Base-by-base conservation (phyloP, 92 coral and sea anemone genomes). In the Pocillopora meandrina region DNA sequence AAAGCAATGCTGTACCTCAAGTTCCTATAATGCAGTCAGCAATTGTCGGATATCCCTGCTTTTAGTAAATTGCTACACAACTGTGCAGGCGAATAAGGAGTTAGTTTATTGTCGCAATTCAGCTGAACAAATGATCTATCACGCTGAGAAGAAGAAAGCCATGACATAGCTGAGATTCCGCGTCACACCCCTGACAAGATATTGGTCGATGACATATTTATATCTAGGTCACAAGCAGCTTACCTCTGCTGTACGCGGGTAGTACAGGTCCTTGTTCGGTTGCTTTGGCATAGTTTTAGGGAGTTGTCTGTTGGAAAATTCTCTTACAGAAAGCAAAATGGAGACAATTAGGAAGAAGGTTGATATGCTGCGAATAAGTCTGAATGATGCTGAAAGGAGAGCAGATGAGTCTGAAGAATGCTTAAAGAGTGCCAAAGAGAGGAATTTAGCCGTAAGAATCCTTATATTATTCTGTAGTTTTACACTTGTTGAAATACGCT, bases 261-360 rank as follows among this genome's bases (percentile, higher is more conserved):
- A 42, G 8, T 7, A 1, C 8, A 3, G 52, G 34, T 58, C 31
- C 56, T 58, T 21, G 57, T 23, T 23, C 56, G 26, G n/a, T 31
- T 60, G 31, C 8, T 6, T 2, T 1, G 71, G 58, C 13, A 55
- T 33, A 3, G 52, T 61, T 35, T 42, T 9, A 8, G 56, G 34
- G 42, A 71, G 73, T 47, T 33, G 74, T 35, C 14, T 9, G 14
- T 83, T 21, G 10, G 18, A 62, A 58, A 58, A 26, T 16, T 61
- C 19, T 17, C 11, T 34, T 21, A 15, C 10, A 63, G 61, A 49
- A 23, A 65, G 52, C 89, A 92, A 89, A 78, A 97, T 97, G 99
- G 99, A 97, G 26, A 77, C 91, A 64, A 93, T 96, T 52, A 94
- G 90, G 93, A 96, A 96, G 88, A 96, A 96, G 95, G 87, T 96